Conservation (phyloP, 2,888 invertebrate genomes). For the Agrotis ipsilon region DNA sequence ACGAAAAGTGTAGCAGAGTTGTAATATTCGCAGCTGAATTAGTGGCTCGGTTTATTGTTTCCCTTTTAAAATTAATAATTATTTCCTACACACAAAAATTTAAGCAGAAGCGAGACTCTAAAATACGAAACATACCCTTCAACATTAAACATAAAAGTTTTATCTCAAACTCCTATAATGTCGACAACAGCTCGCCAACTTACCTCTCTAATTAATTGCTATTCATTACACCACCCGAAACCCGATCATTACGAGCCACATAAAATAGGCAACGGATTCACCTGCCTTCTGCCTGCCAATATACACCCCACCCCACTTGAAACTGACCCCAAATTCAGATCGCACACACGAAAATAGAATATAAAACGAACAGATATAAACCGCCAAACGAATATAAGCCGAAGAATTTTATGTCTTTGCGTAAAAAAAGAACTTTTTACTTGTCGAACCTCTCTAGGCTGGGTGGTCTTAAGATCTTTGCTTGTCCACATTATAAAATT, state of each 20-base stretch:
- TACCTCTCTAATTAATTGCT: conserved; percentile 46
- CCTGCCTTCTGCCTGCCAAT: conserved; percentile 38
- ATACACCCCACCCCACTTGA: conserved; percentile 42
- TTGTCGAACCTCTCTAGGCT: conserved; percentile 16
- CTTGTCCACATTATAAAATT: conserved; percentile 5
- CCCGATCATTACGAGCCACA: conserved; percentile 46
- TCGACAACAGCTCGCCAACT: conserved; percentile 9
- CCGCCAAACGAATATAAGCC: conserved; percentile 33
- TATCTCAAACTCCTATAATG: conserved; percentile 14
- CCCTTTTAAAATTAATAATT: too few relatives aligned
- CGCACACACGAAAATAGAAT: conserved; percentile 43
- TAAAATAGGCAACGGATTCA: conserved; percentile 44
- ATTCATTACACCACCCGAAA: conserved; percentile 52
- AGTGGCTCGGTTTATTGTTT: too few relatives aligned
- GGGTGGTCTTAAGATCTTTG: conserved; percentile 20
- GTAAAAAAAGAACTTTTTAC: conserved; percentile 31
- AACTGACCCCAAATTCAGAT: conserved; percentile 42
- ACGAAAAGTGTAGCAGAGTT: too few relatives aligned
- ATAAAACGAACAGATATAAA: conserved; percentile 43
- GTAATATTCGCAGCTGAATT: too few relatives aligned
- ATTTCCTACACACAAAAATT: too few relatives aligned
- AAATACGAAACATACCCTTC: too few relatives aligned
- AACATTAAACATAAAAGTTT: conserved; percentile 17
- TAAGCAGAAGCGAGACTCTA: too few relatives aligned
- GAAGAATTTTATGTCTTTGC: conserved; percentile 43